phyloP scores from a whole-genome alignment of 1,140 invertebrate species.

The Zaprionus africanus region DNA sequence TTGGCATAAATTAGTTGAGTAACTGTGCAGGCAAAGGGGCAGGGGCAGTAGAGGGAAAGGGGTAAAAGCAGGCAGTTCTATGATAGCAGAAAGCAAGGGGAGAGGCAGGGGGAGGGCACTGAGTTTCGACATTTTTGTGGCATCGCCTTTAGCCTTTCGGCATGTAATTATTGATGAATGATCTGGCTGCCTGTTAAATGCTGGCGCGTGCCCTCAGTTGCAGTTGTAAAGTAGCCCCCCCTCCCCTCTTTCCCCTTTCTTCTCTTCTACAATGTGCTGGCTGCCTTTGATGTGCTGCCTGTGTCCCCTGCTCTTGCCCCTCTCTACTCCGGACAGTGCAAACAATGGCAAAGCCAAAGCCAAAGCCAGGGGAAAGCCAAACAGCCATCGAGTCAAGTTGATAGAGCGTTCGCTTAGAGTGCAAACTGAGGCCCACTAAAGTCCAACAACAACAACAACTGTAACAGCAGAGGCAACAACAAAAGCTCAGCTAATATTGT shows the following conservation, averaged over 20 bases:
- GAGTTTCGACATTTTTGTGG: conserved; percentile 67
- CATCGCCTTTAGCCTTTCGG: conserved; percentile 67
- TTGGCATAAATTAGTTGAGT: conserved; percentile 79
- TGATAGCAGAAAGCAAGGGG: neutral
- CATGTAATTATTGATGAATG: conserved; percentile 82
- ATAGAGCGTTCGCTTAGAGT: conserved; percentile 43
- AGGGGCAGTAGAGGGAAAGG: neutral
- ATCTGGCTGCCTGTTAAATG: conserved; percentile 61
- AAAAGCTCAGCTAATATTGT: conserved; percentile 81
- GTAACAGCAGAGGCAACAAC: conserved; percentile 41
- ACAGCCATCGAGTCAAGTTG: conserved; percentile 49
- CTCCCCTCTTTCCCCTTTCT: neutral
- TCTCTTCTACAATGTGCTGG: neutral
- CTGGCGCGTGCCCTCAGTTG: conserved; percentile 50
- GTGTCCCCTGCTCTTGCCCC: neutral
- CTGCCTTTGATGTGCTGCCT: conserved; percentile 61
- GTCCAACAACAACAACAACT: conserved; percentile 1
- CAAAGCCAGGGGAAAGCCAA: conserved; percentile 29
- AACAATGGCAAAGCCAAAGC: conserved; percentile 46
- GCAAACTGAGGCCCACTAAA: conserved; percentile 42
- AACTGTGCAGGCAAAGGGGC: conserved; percentile 12
- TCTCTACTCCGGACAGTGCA: conserved; percentile 17
- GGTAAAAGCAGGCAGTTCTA: neutral
- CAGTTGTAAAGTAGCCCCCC: conserved; percentile 13
- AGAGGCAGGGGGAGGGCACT: neutral